These are phyloP conservation scores for Pristionchus fissidentatus DNA, from an alignment of 2,888 invertebrate species.

Conservation along the genomic window DNA sequence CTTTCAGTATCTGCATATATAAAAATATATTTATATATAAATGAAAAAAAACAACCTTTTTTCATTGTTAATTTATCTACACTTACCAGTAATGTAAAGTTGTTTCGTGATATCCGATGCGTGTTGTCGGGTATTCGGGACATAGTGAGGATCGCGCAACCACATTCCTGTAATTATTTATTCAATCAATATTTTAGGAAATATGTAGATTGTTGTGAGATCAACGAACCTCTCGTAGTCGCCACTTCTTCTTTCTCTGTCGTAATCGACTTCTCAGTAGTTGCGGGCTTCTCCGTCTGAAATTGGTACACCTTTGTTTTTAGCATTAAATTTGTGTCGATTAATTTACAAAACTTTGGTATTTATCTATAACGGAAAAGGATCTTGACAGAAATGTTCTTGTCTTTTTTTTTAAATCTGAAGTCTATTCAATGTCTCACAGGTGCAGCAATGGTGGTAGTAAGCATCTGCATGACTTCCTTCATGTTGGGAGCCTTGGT, in stretches of 20 bases:
- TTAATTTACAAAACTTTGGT: background rate
- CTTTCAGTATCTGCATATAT: background rate
- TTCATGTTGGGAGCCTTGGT: constrained; percentile 38
- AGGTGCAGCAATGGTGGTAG: constrained; percentile 25
- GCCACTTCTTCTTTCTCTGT: background rate
- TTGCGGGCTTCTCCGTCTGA: constrained; percentile 17
- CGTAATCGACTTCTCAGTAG: background rate
- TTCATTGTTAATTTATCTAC: constrained; percentile 48
- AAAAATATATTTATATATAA: background rate
- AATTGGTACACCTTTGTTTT: background rate
- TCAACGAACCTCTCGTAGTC: background rate
- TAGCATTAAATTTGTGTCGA: background rate
- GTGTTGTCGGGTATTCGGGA: constrained; percentile 63
- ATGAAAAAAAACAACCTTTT: background rate
- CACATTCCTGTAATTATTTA: constrained; percentile 50
- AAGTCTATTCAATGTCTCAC: background rate
- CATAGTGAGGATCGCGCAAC: constrained; percentile 57
- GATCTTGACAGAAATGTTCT: background rate
- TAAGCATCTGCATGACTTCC: constrained; percentile 31
- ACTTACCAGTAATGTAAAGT: constrained; percentile 62
- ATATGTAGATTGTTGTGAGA: background rate
- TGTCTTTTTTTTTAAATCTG: background rate
- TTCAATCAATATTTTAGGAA: background rate
- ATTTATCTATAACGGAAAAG: background rate
- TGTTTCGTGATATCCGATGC: constrained; percentile 64